Evolutionary conservation across 2,797 vertebrate species (phyloP), one percentile per base, ranked within the genome.

Genomic region (Vireo griseus): DNA sequence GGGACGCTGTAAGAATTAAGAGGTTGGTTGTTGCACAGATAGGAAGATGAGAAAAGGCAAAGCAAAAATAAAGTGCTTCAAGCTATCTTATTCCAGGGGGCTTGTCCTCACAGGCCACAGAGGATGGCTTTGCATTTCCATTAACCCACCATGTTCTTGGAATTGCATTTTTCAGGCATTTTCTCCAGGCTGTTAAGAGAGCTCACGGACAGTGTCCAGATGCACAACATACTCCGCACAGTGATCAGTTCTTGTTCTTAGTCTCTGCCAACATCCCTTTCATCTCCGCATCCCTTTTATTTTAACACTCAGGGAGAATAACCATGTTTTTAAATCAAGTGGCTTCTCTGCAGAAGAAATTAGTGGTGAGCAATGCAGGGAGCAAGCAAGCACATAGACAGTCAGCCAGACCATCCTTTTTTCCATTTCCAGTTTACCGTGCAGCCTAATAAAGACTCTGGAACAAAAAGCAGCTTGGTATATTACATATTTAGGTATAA

Each of bases 41-140:
- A 58, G 37, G 33, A 87, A 92, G 42, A 87, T 66, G 51, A 84
- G 74, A 57, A 48, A 83, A 91, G 39, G 63, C 52, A 83, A 95
- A 90, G 68, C 28, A 40, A 92, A 94, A 92, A 78, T 81, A 54
- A 92, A 88, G 66, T 58, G 73, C 55, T 92, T 66, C 39, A 63
- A 75, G 47, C 26, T 48, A 48, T 57, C 59, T 95, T 9, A 44
- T 87, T 90, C 52, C 65, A 45, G 45, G 25, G 39, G 35, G 6
- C 28, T 88, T 28, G 3, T 92, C 82, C 40, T 92, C 40, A 45
- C 11, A 50, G 75, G 66, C 76, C 75, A 68, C 81, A 61, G 68
- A 78, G 78, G 55, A 86, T 61, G 28, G 44, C 35, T 88, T 86
- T 91, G 58, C 73, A 66, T 93, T 94, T 91, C 73, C 68, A 92